A percentile compares a stretch with the other conserved stretches of the same genome.
Conservation (phyloP, 92 coral and sea anemone species). For the Epizoanthus scotinus region DNA sequence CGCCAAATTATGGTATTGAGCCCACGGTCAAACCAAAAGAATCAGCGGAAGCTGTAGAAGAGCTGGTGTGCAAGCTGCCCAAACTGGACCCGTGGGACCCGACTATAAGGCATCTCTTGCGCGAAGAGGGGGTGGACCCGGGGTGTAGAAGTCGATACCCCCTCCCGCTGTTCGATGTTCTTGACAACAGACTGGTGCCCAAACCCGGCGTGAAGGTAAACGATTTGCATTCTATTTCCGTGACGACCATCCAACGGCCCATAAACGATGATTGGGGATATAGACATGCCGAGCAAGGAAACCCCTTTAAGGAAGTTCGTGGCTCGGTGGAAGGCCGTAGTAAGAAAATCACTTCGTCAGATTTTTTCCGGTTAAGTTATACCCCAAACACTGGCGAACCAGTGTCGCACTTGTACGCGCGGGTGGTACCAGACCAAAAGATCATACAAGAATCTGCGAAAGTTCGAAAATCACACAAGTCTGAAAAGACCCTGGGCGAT, state of each 20-base stretch:
- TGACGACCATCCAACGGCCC: constrained; percentile 64
- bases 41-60: background rate
- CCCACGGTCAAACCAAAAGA: constrained; percentile 19
- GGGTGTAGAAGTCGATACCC: constrained; percentile 64
- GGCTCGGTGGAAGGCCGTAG: constrained; percentile 22
- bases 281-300: constrained; percentile 21
- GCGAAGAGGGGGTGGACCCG: constrained; percentile 79
- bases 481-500: constrained; percentile 19
- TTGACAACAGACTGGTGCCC: constrained; percentile 63
- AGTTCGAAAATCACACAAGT: background rate
- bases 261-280: constrained; percentile 35
- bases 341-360: constrained; percentile 49
- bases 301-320: constrained; percentile 26
- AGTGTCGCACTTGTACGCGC: constrained; percentile 50
- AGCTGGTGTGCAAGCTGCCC: constrained; percentile 73
- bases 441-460: constrained; percentile 36
- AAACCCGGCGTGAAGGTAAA: constrained; percentile 30
- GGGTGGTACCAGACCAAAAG: constrained; percentile 53
- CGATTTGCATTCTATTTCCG: constrained; percentile 38
- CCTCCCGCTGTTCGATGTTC: constrained; percentile 62
- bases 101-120: constrained; percentile 63
- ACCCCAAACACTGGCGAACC: constrained; percentile 26
- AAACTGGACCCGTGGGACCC: constrained; percentile 83
- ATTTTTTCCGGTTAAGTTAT: constrained; percentile 68
- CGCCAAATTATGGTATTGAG: constrained; percentile 36